Percentiles rank a stretch among this genome's conserved stretches.
phyloP scores from a whole-genome alignment of 2,113 vertebrate genomes.

The Dipodomys stephensi region DNA sequence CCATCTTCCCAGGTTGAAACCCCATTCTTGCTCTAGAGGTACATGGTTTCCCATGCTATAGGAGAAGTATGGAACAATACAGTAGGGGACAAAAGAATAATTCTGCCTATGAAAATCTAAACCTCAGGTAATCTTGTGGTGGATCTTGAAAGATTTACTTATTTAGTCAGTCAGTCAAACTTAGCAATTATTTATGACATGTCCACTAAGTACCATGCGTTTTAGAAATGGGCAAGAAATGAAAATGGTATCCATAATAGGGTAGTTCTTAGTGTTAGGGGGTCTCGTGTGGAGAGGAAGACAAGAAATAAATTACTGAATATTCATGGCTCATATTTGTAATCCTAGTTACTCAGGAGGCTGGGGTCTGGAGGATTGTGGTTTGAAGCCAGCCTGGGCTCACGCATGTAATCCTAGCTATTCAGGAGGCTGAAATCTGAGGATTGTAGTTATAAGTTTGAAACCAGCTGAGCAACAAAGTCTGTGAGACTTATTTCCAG shows the following conservation, averaged over 20 bases:
- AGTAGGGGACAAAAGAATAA: not conserved
- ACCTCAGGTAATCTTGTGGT: not conserved
- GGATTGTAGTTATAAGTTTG: too few species aligned
- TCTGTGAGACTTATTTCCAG: too few species aligned
- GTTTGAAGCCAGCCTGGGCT: too few species aligned
- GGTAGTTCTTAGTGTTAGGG: not conserved
- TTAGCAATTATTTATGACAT: not conserved
- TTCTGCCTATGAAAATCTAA: not conserved
- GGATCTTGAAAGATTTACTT: not conserved
- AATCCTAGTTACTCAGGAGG: too few species aligned
- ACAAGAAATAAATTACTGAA: not conserved
- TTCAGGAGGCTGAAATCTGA: too few species aligned
- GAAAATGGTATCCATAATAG: not conserved
- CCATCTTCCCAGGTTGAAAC: not conserved
- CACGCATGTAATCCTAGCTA: too few species aligned
- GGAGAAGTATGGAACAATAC: not conserved
- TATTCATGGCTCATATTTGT: too few species aligned
- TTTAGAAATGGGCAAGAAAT: not conserved
- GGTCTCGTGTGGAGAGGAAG: not conserved
- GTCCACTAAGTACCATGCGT: not conserved
- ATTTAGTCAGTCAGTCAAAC: constrained; percentile 14
- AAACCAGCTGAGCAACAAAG: too few species aligned
- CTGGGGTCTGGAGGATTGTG: too few species aligned
- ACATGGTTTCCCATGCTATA: not conserved
- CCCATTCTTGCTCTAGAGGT: not conserved